phyloP scores from a whole-genome alignment of 2,797 vertebrate genomes.

The Mormyrus proboscirostris region DNA sequence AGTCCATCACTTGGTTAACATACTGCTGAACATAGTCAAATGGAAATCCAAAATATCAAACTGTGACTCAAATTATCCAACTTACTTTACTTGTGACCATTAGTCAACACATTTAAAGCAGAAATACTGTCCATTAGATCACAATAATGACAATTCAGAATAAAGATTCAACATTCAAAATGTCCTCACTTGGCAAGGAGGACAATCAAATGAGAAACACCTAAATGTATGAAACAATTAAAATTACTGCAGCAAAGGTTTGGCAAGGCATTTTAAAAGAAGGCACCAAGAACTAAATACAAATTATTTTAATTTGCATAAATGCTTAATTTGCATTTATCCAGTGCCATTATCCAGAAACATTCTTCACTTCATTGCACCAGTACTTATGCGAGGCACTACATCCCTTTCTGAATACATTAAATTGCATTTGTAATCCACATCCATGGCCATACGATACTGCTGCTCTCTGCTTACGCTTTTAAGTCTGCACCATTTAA shows the following conservation, averaged over 20 bases:
- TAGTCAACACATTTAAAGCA: not conserved
- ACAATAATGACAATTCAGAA: not conserved
- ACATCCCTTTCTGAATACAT: not conserved
- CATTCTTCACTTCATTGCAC: not conserved
- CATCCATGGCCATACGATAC: not conserved
- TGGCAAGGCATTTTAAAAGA: not conserved
- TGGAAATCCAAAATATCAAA: not conserved
- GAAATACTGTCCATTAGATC: not conserved
- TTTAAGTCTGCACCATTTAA: not conserved
- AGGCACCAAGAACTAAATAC: not conserved
- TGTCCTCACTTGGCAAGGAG: not conserved
- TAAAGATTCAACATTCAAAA: not conserved
- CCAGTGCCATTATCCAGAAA: not conserved
- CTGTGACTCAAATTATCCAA: not conserved
- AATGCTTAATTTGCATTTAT: not conserved
- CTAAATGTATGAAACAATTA: not conserved
- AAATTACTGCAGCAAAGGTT: not conserved
- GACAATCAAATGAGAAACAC: not conserved
- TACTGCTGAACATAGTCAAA: not conserved
- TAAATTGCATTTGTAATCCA: not conserved
- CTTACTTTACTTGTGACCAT: not conserved
- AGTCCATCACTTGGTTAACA: not conserved
- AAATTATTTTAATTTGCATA: not conserved
- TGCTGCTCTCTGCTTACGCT: not conserved
- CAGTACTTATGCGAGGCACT: not conserved